Conservation (phyloP, 2,113 vertebrate species). For the Rhombomys opimus region DNA sequence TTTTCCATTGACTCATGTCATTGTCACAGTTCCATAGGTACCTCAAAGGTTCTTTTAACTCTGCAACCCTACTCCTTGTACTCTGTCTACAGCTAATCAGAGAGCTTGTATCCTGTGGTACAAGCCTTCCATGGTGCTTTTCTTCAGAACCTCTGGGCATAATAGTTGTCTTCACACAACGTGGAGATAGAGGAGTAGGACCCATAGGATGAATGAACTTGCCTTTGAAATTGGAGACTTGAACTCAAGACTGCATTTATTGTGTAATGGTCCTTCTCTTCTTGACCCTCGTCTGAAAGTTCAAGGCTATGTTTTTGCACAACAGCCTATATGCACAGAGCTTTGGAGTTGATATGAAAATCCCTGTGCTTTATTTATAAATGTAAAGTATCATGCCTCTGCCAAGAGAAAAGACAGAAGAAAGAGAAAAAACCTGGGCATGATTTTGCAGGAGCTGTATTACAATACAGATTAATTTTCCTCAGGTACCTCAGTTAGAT, state of each 20-base stretch:
- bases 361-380: background rate
- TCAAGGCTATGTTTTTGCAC: background rate
- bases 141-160: background rate
- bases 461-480: background rate
- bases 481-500: background rate
- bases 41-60: background rate
- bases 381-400: background rate
- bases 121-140: background rate
- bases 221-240: background rate
- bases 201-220: background rate
- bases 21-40: background rate
- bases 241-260: background rate
- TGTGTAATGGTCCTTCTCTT: background rate
- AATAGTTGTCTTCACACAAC: background rate
- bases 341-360: slow-evolving; percentile 18
- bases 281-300: background rate
- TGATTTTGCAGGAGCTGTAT: slow-evolving; percentile 24
- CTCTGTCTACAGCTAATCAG: background rate
- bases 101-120: background rate
- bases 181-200: no score
- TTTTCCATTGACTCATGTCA: background rate
- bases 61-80: no score
- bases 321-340: background rate
- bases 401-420: background rate
- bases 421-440: background rate